phyloP scores from a whole-genome alignment of 2,888 invertebrate species.

The Actias luna region DNA sequence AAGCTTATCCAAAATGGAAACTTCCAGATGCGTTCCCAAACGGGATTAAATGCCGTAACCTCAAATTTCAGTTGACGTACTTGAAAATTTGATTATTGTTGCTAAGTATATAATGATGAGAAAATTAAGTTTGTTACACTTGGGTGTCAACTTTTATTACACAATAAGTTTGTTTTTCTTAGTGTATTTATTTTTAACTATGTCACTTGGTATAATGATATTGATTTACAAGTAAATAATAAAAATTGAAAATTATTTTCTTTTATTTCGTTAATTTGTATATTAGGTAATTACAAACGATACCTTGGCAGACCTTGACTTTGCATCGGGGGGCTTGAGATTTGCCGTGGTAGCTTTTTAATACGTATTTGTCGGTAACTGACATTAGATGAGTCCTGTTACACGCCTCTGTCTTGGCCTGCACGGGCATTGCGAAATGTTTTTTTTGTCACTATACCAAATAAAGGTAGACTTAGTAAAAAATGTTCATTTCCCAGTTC shows the following conservation, averaged over 20 bases:
- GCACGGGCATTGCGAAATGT: no score
- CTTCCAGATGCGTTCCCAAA: not conserved
- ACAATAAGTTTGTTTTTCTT: not conserved
- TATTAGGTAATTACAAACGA: no score
- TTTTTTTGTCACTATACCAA: not conserved
- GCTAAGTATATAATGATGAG: not conserved
- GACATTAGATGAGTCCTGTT: no score
- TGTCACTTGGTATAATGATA: no score
- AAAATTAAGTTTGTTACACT: not conserved
- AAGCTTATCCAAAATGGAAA: not conserved
- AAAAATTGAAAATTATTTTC: no score
- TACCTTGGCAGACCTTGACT: no score
- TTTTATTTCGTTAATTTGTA: no score
- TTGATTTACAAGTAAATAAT: no score
- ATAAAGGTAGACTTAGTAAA: not conserved
- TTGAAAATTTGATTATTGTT: not conserved
- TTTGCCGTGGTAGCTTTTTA: no score
- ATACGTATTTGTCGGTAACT: no score
- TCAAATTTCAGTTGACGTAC: not conserved
- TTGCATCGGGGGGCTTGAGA: no score
- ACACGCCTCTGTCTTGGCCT: no score
- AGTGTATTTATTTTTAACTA: not conserved
- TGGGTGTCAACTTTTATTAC: not conserved
- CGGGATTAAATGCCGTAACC: not conserved
- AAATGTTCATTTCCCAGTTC: not conserved